Evolutionary conservation across 2,113 vertebrate species (phyloP), one percentile per base, ranked within the genome.

Genomic region (Oncorhynchus mykiss): DNA sequence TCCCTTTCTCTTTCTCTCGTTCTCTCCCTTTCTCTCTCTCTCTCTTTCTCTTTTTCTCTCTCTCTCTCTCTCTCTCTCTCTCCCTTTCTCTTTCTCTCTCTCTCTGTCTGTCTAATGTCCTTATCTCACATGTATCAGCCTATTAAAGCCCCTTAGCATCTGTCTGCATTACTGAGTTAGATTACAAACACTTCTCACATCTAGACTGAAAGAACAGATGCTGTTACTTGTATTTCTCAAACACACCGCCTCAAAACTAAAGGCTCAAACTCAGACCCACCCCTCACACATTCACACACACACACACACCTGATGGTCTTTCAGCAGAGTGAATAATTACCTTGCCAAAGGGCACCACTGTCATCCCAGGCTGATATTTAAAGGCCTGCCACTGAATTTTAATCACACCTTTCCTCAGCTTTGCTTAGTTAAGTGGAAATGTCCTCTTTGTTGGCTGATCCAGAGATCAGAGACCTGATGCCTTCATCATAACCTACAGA

Each of bases 321-420:
- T 81, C 90, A 86, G 84, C 71, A 79, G 75, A 85, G 89, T 90
- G 90, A 92, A 92, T 92, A 90, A 93, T 92, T 90, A 89, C 90
- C 89, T 90, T 86, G 90, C 90, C 89, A 88, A 91, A 91, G 90
- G 92, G 90, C 89, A 91, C 76, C 83, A 88, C 85, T 90, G 83
- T 91, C 90, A 90, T 91, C 89, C 84, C 90, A 79, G 82, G 80
- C 81, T 92, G 91, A 86, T 93, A 92, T 92, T 93, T 92, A 93
- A 92, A 90, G 88, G 83, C 88, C 85, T 88, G 91, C 92, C 90
- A 83, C 82, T 90, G 91, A 90, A 88, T 93, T 90, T 91, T 89
- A 92, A 91, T 91, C 80, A 91, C 79, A 83, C 75, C 82, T 82
- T 87, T 90, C 82, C 81, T 72, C 70, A 20, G 73, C 80, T 80